Evolutionary conservation across 2,113 vertebrate genomes (phyloP), one percentile per base, ranked within the genome.

Genomic region (Oryzias melastigma): DNA sequence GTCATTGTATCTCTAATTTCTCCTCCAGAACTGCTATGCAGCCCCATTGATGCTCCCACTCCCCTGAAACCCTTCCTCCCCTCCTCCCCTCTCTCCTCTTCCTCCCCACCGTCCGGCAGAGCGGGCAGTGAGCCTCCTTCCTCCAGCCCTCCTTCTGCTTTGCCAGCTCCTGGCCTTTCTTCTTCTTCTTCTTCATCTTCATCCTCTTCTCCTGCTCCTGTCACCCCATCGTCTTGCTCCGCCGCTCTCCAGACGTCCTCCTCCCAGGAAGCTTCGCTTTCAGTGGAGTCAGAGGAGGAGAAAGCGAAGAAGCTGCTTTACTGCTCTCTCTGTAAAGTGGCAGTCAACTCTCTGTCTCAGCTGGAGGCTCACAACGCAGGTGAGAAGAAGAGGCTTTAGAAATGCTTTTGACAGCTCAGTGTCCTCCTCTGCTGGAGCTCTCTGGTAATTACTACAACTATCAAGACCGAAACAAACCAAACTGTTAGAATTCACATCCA

Each of bases 281-380:
- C 81, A 0, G 52, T 58, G 25, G 96, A 98, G 83, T 95, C 94
- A 0, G 97, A 98, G 90, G 96, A 98, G 85, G 95, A 99, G 88
- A 98, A 96, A 88, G 96, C 96, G 25, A 98, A 95, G 90, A 98
- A 98, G 86, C 87, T 98, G 53, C 92, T 99, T 65, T 99, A 98
- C 75, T 99, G 97, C 89, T 99, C 96, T 5, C 94, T 99, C 78
- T 98, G 97, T 87, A 99, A 98, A 94, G 97, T 99, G 50, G 95
- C 97, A 24, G 97, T 98, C 86, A 99, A 99, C 89, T 99, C 97
- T 1, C 89, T 97, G 75, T 97, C 95, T 45, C 97, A 99, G 85
- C 90, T 99, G 75, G 95, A 98, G 87, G 97, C 97, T 29, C 97
- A 99, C 82, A 99, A 98, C 76, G 95, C 94, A 91, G 97, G 97